A percentile compares a stretch with the other conserved stretches of the same genome.
Conservation (phyloP, 1,140 invertebrate genomes). For the Phymorhynchus buccinoides region DNA sequence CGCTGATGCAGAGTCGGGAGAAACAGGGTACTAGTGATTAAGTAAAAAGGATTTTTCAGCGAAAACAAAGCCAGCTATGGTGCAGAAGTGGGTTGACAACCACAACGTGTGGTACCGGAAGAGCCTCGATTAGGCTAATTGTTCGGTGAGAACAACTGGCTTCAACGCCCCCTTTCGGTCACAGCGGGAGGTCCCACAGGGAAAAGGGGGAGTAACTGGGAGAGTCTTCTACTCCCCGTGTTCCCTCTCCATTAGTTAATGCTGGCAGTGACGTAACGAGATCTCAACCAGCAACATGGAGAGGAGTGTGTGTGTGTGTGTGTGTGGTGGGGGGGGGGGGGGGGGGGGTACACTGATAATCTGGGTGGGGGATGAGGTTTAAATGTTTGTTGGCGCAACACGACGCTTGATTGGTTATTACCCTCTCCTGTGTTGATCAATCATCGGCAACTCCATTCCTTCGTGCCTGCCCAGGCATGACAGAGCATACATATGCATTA, state of each 20-base stretch:
- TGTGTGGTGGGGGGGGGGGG: not conserved
- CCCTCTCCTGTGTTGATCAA: not conserved
- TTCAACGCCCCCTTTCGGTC: not conserved
- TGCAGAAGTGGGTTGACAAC: not conserved
- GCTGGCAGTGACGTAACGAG: slow-evolving; percentile 4
- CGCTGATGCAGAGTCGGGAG: no score
- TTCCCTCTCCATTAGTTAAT: slow-evolving; percentile 27
- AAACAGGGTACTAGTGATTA: not conserved
- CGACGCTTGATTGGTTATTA: slow-evolving; percentile 9
- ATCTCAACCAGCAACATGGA: not conserved
- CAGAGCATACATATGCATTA: slow-evolving; percentile 18
- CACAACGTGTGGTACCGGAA: not conserved
- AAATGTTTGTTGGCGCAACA: slow-evolving; percentile 21
- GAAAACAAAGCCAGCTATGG: not conserved
- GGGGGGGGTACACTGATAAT: not conserved
- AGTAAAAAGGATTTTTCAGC: not conserved
- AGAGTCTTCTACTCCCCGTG: not conserved
- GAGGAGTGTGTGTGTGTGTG: not conserved
- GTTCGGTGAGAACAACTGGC: not conserved
- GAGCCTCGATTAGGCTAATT: not conserved
- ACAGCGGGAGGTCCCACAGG: not conserved
- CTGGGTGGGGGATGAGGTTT: not conserved
- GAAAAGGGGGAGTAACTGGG: not conserved
- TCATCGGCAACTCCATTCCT: not conserved
- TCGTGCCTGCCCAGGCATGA: not conserved